These are phyloP conservation scores for Corythornis cristatus DNA, from an alignment of 2,113 vertebrate species.

Conservation along the genomic window DNA sequence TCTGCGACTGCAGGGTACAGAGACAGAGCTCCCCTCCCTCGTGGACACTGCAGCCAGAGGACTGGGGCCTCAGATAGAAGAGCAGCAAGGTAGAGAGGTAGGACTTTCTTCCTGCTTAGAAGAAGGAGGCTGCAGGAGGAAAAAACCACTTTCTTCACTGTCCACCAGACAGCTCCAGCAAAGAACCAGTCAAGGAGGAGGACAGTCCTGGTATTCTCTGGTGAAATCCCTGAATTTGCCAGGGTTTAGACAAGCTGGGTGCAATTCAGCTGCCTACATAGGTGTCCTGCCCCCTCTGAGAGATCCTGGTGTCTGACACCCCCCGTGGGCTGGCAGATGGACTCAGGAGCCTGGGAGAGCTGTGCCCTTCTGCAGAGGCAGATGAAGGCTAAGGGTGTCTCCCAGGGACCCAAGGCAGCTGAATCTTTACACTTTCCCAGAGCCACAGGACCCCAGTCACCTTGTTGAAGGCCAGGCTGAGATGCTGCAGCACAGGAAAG, in stretches of 20 bases:
- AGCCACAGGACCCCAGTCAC: conserved; percentile 56
- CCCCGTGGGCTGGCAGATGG: not conserved
- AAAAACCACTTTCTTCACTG: too few relatives aligned
- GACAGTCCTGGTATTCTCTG: not conserved
- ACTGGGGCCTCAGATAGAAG: not conserved
- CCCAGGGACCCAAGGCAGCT: not conserved
- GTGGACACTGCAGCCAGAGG: not conserved
- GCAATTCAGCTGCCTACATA: not conserved
- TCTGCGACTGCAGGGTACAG: too few relatives aligned
- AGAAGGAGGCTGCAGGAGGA: not conserved
- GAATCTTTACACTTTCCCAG: not conserved
- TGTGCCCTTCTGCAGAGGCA: not conserved
- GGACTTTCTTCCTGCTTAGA: not conserved
- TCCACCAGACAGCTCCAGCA: not conserved
- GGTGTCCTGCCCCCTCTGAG: not conserved
- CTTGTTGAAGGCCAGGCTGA: conserved; percentile 87
- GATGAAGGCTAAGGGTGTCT: not conserved
- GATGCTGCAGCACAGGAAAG: conserved; percentile 79
- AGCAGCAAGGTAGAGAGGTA: not conserved
- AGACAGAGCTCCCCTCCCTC: not conserved
- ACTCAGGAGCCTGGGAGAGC: not conserved
- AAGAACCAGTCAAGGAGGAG: not conserved
- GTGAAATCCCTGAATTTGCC: not conserved
- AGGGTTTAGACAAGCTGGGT: not conserved
- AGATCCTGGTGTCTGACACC: not conserved